Conservation (phyloP, 92 coral and sea anemone genomes). For the Phenganax stokvisi region DNA sequence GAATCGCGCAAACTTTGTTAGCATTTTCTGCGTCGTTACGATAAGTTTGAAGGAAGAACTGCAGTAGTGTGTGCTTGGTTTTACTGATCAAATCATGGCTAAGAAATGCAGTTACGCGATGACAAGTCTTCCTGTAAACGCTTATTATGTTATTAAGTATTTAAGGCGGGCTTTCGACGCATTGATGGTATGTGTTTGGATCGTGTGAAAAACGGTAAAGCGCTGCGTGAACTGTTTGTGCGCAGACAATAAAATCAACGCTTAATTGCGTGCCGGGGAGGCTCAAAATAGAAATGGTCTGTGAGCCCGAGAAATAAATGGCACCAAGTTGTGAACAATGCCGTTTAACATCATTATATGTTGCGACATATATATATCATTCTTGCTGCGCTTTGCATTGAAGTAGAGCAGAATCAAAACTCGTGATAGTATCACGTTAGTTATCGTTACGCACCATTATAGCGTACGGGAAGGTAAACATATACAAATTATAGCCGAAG, state of each 20-base stretch:
- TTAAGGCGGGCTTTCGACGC: conserved; percentile 33
- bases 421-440: not conserved
- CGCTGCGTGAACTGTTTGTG: conserved; percentile 39
- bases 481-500: too few relatives aligned
- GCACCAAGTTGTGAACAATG: conserved; percentile 37
- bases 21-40: conserved; percentile 19
- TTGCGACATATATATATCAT: conserved; percentile 2
- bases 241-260: conserved; percentile 39
- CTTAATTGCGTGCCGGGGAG: conserved; percentile 32
- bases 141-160: conserved; percentile 40
- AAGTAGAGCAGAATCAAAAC: not conserved
- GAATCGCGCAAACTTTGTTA: conserved; percentile 33
- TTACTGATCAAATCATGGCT: conserved; percentile 24
- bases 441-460: not conserved
- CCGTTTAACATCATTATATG: not conserved
- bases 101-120: conserved; percentile 14
- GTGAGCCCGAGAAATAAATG: conserved; percentile 22
- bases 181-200: conserved; percentile 6
- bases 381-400: not conserved
- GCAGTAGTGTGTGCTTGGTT: not conserved
- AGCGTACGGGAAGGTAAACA: not conserved
- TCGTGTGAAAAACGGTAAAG: conserved; percentile 33
- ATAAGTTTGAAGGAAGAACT: conserved; percentile 4
- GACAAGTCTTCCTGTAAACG: conserved; percentile 35
- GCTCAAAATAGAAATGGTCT: conserved; percentile 17